Evolutionary conservation across 2,888 invertebrate species (phyloP).

Genomic region (Coelinius sp.): DNA sequence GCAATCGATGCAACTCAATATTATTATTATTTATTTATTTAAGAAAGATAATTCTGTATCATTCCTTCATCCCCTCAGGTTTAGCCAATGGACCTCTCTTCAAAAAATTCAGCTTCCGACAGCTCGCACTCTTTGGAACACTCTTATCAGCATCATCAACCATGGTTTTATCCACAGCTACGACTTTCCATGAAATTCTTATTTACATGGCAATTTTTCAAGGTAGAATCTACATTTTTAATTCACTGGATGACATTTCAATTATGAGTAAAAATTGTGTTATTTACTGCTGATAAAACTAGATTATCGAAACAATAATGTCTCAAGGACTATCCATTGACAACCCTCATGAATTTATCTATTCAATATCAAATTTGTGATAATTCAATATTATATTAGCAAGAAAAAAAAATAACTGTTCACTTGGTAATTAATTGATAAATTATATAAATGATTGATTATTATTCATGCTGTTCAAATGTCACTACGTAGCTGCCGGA

Average conservation of each 20-base stretch:
- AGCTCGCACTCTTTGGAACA: slow-evolving; percentile 78
- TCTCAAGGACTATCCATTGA: slow-evolving; percentile 9
- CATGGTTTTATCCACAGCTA: slow-evolving; percentile 76
- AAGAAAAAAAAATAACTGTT: neutral
- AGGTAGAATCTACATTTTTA: slow-evolving; percentile 72
- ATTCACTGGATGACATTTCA: neutral
- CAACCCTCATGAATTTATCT: neutral
- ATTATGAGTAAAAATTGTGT: neutral
- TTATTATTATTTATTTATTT: too few relatives aligned
- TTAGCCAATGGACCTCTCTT: slow-evolving; percentile 82
- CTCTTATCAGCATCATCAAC: slow-evolving; percentile 75
- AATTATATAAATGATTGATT: slow-evolving; percentile 10
- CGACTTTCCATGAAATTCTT: slow-evolving; percentile 77
- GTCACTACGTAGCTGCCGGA: slow-evolving; percentile 73
- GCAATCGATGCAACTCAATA: too few relatives aligned
- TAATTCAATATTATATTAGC: neutral
- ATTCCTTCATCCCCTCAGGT: slow-evolving; percentile 69
- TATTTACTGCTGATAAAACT: neutral
- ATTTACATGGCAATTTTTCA: slow-evolving; percentile 79
- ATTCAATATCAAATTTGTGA: neutral
- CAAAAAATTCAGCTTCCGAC: slow-evolving; percentile 78
- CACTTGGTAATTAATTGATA: neutral
- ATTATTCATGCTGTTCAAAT: neutral
- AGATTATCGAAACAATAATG: neutral
- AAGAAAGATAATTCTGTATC: neutral